Conservation (phyloP, 1,140 invertebrate genomes). For the Drosophila kohkoa region DNA sequence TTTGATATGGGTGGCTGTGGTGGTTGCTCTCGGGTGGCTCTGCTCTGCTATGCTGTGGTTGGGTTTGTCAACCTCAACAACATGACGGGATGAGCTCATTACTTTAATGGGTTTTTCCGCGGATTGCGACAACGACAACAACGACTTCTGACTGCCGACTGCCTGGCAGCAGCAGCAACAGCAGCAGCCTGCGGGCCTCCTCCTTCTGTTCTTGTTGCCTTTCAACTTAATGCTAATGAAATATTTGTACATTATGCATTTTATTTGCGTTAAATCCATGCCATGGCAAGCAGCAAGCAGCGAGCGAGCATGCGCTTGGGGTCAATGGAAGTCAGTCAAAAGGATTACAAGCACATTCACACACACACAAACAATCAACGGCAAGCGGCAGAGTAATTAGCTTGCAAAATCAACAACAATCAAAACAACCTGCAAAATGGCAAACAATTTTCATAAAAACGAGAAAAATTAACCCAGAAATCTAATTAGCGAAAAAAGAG, state of each 20-base stretch:
- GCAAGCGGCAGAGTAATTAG: slow-evolving; percentile 61
- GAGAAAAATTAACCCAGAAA: slow-evolving; percentile 76
- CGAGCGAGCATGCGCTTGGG: slow-evolving; percentile 6
- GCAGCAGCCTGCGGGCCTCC: slow-evolving; percentile 37
- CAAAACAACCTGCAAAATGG: slow-evolving; percentile 36
- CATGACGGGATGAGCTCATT: slow-evolving; percentile 76
- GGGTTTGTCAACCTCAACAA: slow-evolving; percentile 70
- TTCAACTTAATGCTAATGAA: slow-evolving; percentile 56
- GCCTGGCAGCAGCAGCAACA: slow-evolving; percentile 5
- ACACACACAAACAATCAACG: slow-evolving; percentile 25
- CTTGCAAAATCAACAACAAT: slow-evolving; percentile 63
- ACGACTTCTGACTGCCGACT: slow-evolving; percentile 2
- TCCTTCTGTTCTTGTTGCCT: slow-evolving; percentile 15
- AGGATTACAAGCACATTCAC: slow-evolving; percentile 31
- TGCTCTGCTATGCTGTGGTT: slow-evolving; percentile 10
- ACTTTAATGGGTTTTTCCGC: slow-evolving; percentile 70
- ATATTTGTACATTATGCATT: slow-evolving; percentile 50
- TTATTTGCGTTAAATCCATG: slow-evolving; percentile 56
- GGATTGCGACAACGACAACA: not conserved
- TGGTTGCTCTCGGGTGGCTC: not conserved
- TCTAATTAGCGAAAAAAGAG: slow-evolving; percentile 70
- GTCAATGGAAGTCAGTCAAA: slow-evolving; percentile 26
- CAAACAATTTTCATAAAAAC: slow-evolving; percentile 52
- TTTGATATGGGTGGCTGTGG: not conserved
- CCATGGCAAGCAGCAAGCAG: not conserved